Evolutionary conservation across 1,140 invertebrate genomes (phyloP).

Genomic region (Bombus pyrosoma): DNA sequence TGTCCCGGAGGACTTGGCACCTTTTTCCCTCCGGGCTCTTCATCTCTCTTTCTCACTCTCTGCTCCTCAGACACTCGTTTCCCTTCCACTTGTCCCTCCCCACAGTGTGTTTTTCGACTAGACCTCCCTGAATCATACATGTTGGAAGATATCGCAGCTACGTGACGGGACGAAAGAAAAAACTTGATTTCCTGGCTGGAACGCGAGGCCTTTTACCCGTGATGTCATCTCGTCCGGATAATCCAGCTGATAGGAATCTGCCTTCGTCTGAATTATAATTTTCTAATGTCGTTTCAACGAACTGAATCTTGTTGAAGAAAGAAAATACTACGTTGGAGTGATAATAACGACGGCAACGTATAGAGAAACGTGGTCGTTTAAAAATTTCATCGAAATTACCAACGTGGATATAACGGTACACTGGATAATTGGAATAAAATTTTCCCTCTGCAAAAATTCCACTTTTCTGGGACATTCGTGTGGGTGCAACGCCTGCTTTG

Average conservation of each 20-base stretch:
- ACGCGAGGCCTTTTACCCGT: neutral
- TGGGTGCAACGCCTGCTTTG: constrained; percentile 10
- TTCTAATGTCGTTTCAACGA: neutral
- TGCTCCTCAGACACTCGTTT: neutral
- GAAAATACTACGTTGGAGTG: too few species aligned
- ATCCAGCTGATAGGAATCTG: constrained; percentile 32
- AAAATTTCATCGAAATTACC: constrained; percentile 25
- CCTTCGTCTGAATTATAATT: neutral
- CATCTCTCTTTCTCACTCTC: neutral
- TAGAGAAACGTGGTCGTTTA: neutral
- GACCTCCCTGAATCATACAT: constrained; percentile 44
- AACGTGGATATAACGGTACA: neutral
- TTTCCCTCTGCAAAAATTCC: neutral
- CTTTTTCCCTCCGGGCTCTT: constrained; percentile 29
- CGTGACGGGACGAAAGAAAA: constrained; percentile 26
- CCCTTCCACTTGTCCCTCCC: neutral
- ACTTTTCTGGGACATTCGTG: neutral
- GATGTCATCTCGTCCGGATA: neutral
- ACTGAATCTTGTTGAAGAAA: neutral
- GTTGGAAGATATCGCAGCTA: constrained; percentile 41
- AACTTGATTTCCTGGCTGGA: constrained; percentile 56
- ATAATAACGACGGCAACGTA: neutral
- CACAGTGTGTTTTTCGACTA: constrained; percentile 30
- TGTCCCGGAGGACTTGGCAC: constrained; percentile 53
- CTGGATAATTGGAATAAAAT: constrained; percentile 27